A percentile compares a stretch with the other conserved stretches of the same genome.
These are phyloP conservation scores for Speoplatyrhinus poulsoni DNA, from an alignment of 2,113 vertebrate genomes.

Conservation along the genomic window DNA sequence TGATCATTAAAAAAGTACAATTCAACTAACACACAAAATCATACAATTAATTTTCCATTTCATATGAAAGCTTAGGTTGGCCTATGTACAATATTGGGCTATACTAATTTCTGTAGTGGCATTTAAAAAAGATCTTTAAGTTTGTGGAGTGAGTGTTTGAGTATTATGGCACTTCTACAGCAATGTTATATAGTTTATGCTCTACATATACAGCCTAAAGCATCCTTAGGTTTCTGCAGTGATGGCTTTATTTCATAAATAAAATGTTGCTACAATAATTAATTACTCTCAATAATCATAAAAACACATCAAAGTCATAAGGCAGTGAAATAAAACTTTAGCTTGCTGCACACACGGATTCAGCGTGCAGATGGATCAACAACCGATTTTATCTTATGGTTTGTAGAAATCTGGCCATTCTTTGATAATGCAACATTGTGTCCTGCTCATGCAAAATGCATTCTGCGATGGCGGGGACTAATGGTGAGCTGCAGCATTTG, in stretches of 20 bases:
- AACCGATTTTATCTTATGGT: slow-evolving; percentile 72
- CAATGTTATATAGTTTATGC: slow-evolving; percentile 82
- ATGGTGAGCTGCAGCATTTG: slow-evolving; percentile 82
- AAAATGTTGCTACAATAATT: slow-evolving; percentile 82
- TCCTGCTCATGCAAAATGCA: slow-evolving; percentile 89
- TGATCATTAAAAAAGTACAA: slow-evolving; percentile 54
- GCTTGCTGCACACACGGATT: slow-evolving; percentile 51
- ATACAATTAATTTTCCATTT: slow-evolving; percentile 39
- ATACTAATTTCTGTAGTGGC: slow-evolving; percentile 71
- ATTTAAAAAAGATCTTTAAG: slow-evolving; percentile 76
- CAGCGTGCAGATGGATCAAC: slow-evolving; percentile 82
- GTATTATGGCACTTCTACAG: slow-evolving; percentile 85
- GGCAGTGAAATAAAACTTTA: slow-evolving; percentile 65
- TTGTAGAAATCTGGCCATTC: slow-evolving; percentile 53
- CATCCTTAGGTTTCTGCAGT: slow-evolving; percentile 75
- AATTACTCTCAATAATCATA: slow-evolving; percentile 74
- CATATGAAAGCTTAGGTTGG: slow-evolving; percentile 42
- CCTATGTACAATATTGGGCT: slow-evolving; percentile 61
- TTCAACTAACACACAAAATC: slow-evolving; percentile 54
- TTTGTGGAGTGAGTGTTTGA: slow-evolving; percentile 78
- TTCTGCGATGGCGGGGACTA: slow-evolving; percentile 80
- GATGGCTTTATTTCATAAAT: slow-evolving; percentile 85
- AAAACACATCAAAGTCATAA: slow-evolving; percentile 70
- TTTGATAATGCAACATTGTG: slow-evolving; percentile 76
- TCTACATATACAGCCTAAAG: slow-evolving; percentile 82